Evolutionary conservation across 2,888 invertebrate species (phyloP).

Genomic region (Coleophora flavipennella): DNA sequence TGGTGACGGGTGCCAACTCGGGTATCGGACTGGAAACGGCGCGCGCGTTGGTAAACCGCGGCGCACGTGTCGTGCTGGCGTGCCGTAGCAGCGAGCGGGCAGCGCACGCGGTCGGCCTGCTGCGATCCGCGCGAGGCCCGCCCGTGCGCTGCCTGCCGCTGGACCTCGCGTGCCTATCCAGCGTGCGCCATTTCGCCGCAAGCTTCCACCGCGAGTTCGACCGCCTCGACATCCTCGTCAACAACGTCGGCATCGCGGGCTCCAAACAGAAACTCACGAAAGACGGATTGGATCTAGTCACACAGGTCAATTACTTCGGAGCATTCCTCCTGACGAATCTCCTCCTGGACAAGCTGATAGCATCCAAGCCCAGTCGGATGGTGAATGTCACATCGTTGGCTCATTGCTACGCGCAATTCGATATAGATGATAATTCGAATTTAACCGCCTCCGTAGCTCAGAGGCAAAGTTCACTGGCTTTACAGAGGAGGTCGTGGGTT

Average conservation of each 20-base stretch:
- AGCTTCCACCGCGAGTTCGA: constrained; percentile 64
- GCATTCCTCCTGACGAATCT: constrained; percentile 81
- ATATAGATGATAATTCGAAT: no score
- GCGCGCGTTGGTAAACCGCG: constrained; percentile 77
- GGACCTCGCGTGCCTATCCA: constrained; percentile 39
- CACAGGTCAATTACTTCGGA: constrained; percentile 80
- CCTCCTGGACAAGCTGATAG: constrained; percentile 58
- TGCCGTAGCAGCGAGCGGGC: constrained; percentile 43
- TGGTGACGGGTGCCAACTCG: constrained; percentile 86
- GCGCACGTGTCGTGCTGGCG: constrained; percentile 81
- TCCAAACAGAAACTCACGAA: constrained; percentile 49
- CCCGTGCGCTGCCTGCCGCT: not conserved
- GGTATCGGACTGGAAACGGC: constrained; percentile 88
- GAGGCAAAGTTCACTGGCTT: no score
- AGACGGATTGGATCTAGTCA: constrained; percentile 74
- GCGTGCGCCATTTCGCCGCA: constrained; percentile 74
- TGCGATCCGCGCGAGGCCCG: not conserved
- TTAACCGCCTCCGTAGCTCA: no score
- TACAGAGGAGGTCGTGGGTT: no score
- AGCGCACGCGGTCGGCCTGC: not conserved
- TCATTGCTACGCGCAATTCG: constrained; percentile 8
- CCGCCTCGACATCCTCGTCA: constrained; percentile 74
- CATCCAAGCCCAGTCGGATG: constrained; percentile 55
- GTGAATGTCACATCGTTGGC: constrained; percentile 51
- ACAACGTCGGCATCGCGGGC: constrained; percentile 73